phyloP scores from a whole-genome alignment of 2,797 vertebrate species.

The Urocyon cinereoargenteus region DNA sequence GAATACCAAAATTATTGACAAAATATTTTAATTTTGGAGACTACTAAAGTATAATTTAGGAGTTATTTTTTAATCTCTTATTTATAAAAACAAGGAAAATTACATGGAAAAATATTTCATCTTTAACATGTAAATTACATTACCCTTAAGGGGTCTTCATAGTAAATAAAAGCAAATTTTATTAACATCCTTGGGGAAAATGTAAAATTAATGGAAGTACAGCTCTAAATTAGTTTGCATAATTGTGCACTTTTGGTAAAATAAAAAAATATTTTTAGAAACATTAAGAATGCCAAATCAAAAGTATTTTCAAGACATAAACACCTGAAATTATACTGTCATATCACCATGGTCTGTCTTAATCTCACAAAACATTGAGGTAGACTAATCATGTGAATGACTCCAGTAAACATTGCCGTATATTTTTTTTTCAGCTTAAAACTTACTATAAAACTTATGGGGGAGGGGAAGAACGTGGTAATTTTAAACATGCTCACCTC shows the following conservation, averaged over 20 bases:
- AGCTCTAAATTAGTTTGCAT: background rate
- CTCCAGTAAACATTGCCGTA: background rate
- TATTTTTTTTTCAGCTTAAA: conserved; percentile 40
- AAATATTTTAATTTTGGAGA: conserved; percentile 1
- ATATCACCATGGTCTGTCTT: background rate
- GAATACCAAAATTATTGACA: background rate
- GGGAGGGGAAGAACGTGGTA: background rate
- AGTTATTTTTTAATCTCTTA: background rate
- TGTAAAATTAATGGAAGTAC: background rate
- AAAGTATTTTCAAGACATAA: conserved; percentile 26
- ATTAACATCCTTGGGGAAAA: conserved; percentile 6
- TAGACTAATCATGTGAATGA: background rate
- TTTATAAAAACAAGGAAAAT: conserved; percentile 47
- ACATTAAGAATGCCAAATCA: background rate
- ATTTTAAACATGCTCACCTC: conserved; percentile 72
- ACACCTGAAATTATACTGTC: background rate
- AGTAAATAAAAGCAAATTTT: background rate
- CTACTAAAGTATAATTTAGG: background rate
- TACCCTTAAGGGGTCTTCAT: background rate
- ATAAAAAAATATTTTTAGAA: background rate
- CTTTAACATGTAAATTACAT: conserved; percentile 25
- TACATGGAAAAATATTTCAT: background rate
- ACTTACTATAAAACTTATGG: conserved; percentile 36
- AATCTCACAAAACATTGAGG: conserved; percentile 57
- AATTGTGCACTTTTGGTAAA: background rate